Evolutionary conservation across 2,113 vertebrate species (phyloP), one percentile per base, ranked within the genome.

Genomic region (Oncorhynchus masou): DNA sequence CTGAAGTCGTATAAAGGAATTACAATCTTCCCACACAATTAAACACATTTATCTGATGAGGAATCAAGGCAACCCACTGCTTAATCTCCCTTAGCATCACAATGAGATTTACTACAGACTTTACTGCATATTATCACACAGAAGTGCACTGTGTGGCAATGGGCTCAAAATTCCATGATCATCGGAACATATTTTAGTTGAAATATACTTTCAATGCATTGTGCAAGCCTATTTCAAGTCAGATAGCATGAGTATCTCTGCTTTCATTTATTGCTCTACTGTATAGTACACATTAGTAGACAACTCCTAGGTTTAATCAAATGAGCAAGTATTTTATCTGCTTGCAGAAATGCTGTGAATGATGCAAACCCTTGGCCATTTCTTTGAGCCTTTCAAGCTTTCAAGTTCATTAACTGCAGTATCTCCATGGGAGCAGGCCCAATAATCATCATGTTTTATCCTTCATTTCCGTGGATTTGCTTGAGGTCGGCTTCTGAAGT

Each of bases 381-480:
- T 68, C 22, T 34, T 67, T 20, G 15, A 67, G 24, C 20, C 69
- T 39, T 74, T 76, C 51, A 75, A 54, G 29, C 68, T 79, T 71
- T 74, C 66, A 77, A 77, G 70, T 80, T 77, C 72, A 80, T 77
- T 77, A 83, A 68, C 60, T 71, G 69, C 60, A 19, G 20, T 39
- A 34, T 80, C 71, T 76, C 74, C 71, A 15, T 22, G 64, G 71
- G 74, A 76, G 48, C n/a, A 31, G 24, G 59, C 24, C 59, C 51
- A 60, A 27, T 74, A 77, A 79, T 81, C 24, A 71, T 68, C 70
- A 73, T 79, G 39, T 64, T 75, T 75, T 83, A 81, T 27, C 48
- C 75, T 29, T 64, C 70, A 72, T 77, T 80, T 75, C 57, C 45
- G 24, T 66, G 51, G 66, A 79, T 77, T 77, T 73, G 51, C 72